phyloP scores from a whole-genome alignment of 1,140 invertebrate species.

The Macrosteles quadrilineatus region DNA sequence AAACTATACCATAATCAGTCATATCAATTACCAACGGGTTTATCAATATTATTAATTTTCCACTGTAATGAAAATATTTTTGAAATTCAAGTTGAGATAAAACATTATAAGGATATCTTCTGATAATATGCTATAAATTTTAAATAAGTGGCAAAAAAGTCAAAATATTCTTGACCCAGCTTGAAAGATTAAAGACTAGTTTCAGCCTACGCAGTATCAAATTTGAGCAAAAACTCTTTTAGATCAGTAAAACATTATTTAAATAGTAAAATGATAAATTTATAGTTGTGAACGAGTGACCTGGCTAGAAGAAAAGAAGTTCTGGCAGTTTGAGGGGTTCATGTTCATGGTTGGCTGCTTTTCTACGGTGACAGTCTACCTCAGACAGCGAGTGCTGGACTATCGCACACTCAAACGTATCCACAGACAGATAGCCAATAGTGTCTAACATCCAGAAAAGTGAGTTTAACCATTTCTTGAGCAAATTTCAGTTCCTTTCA shows the following conservation, averaged over 20 bases:
- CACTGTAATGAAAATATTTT: too few relatives aligned
- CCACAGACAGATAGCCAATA: slow-evolving; percentile 55
- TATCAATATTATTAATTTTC: too few relatives aligned
- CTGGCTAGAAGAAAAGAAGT: slow-evolving; percentile 73
- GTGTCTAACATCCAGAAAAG: slow-evolving; percentile 36
- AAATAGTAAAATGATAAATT: neutral
- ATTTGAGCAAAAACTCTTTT: too few relatives aligned
- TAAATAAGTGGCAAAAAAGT: too few relatives aligned
- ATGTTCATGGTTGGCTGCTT: slow-evolving; percentile 66
- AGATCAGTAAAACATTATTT: neutral
- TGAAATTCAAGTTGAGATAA: too few relatives aligned
- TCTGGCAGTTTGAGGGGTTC: slow-evolving; percentile 81
- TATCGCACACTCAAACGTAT: slow-evolving; percentile 60
- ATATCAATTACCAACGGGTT: too few relatives aligned
- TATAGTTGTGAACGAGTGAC: slow-evolving; percentile 65
- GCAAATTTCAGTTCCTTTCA: neutral
- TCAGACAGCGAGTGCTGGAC: slow-evolving; percentile 60
- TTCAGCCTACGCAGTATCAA: too few relatives aligned
- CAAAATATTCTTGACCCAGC: too few relatives aligned
- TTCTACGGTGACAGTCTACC: slow-evolving; percentile 58
- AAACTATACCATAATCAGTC: too few relatives aligned
- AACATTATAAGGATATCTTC: too few relatives aligned
- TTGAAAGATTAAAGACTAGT: too few relatives aligned
- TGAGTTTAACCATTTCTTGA: neutral
- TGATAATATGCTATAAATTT: too few relatives aligned